Evolutionary conservation across 2,888 invertebrate species (phyloP), one percentile per base, ranked within the genome.

Genomic region (Zaprionus bogoriensis): DNA sequence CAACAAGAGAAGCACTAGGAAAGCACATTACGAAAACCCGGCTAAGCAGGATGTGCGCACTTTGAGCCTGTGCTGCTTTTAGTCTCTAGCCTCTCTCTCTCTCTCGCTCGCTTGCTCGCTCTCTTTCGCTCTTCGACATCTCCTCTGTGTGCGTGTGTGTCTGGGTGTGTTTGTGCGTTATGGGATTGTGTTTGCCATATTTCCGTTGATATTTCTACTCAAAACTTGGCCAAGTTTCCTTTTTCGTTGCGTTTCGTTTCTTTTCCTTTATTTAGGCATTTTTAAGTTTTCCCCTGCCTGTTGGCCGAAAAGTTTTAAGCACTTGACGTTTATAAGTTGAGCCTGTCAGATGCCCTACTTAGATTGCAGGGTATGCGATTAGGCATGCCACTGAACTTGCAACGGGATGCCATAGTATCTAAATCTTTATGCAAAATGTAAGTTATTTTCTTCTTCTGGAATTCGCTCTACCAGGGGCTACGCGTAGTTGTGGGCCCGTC

Each of bases 11-110:
- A 69, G 60, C 58, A 67, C 52, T 64, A 53, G 73, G 61, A 67
- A 60, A 72, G 72, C 74, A 74, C 77, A 80, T 80, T 77, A 80
- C 72, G 68, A 74, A 77, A 80, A 68, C 58, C 72, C 74, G 72
- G 77, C 71, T 71, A 65, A 77, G 66, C 77, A 80, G 81, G 81
- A 77, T 77, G 65, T 80, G 81, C 65, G 68, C 68, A 77, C 77
- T 80, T 75, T 77, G 65, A 67, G 65, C 71, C 64, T 66, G 55
- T 61, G 63, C 58, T 51, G 54, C 58, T 67, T 71, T 53, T 61
- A 57, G 63, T 46, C 36, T 32, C 32, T 17, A 30, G 28, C 38
- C 19, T 17, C 23, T 38, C 3, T 17, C 1, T n/a, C 10, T 27
- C 10, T 38, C 46, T n/a, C n/a, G 5, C 0, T 1, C 27, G 10